Base-by-base conservation (phyloP, 2,888 invertebrate species). In the Pachymerium ferrugineum region DNA sequence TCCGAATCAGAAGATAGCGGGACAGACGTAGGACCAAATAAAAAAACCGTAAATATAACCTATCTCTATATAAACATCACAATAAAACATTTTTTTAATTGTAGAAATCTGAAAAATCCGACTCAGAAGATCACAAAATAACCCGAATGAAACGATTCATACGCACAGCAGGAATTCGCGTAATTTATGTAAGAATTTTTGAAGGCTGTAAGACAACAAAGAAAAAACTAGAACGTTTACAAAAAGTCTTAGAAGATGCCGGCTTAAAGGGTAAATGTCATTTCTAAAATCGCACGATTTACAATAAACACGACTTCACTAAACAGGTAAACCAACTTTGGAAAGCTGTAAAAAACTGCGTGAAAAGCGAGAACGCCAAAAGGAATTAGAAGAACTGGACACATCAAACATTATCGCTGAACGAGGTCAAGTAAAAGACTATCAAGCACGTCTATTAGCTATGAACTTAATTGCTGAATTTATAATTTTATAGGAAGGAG, bases 371-470 rank as follows among this genome's bases (percentile, higher is more conserved):
- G 78, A 78, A 67, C 72, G 19, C 12, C 74, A 74, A 47, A 75
- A 75, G 42, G 78, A 78, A 74, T 35, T 77, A 30, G 76, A 70
- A 4, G 77, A 76, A 38, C 74, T 78, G 29, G 76, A 77, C 54
- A 25, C 70, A 10, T 42, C 47, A n/a, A 78, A 78, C 73, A 78
- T 78, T 67, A 76, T 77, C 14, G 68, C 22, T 25, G 16, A 5
- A n/a, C 25, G 16, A 72, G 74, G 74, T 74, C 16, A n/a, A n/a
- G n/a, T n/a, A n/a, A n/a, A n/a, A n/a, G n/a, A n/a, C n/a, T n/a
- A n/a, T n/a, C n/a, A n/a, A n/a, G n/a, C n/a, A n/a, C n/a, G n/a
- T n/a, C 28, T 12, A 0, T 25, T 25, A 1, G n/a, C 3, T 25
- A 28, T 54, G 22, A 3, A 3, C 2, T 25, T 1, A 1, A 1